Base-by-base conservation (phyloP, 1,140 invertebrate species). In the Drosophila auraria region DNA sequence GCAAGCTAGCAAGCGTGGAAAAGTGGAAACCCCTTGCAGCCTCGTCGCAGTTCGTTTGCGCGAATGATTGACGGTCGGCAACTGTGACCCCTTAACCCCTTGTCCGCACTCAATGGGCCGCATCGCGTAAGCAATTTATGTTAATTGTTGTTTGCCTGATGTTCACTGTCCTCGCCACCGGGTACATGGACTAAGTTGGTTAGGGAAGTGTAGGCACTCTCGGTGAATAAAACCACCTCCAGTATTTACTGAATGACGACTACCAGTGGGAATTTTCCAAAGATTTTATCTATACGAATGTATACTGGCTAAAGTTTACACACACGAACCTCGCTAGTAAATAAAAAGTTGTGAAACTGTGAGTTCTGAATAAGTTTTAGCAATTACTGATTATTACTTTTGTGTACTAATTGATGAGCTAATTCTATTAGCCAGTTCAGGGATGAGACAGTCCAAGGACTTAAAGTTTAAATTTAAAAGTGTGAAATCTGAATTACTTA, bases 41-140 rank as follows among this genome's bases (percentile, higher is more conserved):
- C 45, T 70, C 78, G 79, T 86, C 80, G 68, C 63, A 74, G 83
- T 83, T 83, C 80, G 74, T 63, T 80, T 80, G 77, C 59, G 61
- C 71, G 56, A 76, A 63, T 89, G 80, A 87, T 87, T 89, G 84
- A 83, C 84, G 61, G 66, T n/a, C 73, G 58, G 50, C 56, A 51
- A 70, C 64, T 47, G 54, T 71, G 50, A 70, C 58, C 58, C 51
- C 45, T 53, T 77, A 65, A 75, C 83, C 79, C 51, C 75, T 82
- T 87, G 53, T 36, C 63, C 36, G 44, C 78, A 83, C 65, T 80
- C 83, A 87, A 80, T 87, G 70, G 66, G 64, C 75, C 80, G 71
- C 71, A 73, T 50, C 80, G 76, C 56, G 71, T 72, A 83, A 69
- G 83, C 83, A 83, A 77, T 87, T 87, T 87, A 87, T 87, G 80